Evolutionary conservation across 1,140 invertebrate genomes (phyloP).

Genomic region (Achatina immaculata): DNA sequence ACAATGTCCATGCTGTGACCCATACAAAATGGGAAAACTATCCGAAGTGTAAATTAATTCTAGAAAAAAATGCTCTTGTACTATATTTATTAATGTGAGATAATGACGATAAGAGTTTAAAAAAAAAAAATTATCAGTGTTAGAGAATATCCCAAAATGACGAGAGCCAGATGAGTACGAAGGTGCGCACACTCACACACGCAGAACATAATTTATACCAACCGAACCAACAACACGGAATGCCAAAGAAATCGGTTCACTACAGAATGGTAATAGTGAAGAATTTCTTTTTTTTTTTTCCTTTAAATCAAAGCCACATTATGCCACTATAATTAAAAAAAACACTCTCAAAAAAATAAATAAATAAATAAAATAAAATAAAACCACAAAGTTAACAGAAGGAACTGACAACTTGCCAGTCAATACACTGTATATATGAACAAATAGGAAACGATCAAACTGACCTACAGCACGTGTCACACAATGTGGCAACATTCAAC

Average conservation of each 20-base stretch:
- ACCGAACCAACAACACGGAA: conserved; percentile 6
- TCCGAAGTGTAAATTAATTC: too few species aligned
- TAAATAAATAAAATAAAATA: conserved; percentile 4
- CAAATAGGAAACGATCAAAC: conserved; percentile 27
- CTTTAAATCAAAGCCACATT: conserved; percentile 34
- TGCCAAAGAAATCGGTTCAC: neutral
- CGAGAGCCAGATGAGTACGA: conserved; percentile 16
- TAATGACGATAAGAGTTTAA: neutral
- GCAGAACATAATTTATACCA: conserved; percentile 21
- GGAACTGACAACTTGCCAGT: conserved; percentile 28
- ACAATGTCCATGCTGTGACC: too few species aligned
- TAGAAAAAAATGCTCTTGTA: too few species aligned
- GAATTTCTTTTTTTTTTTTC: too few species aligned
- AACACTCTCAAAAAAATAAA: neutral
- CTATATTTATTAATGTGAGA: too few species aligned
- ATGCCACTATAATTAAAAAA: neutral
- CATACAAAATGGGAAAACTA: too few species aligned
- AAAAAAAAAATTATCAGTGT: conserved; percentile 1
- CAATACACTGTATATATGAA: conserved; percentile 17
- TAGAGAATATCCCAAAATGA: conserved; percentile 30
- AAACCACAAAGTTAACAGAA: neutral
- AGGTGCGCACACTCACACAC: neutral
- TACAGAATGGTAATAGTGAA: conserved; percentile 8
- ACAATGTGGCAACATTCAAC: conserved; percentile 23
- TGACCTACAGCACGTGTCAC: conserved; percentile 21